Evolutionary conservation across 1,140 invertebrate genomes (phyloP), one percentile per base, ranked within the genome.

Genomic region (Pentalonia nigronervosa): DNA sequence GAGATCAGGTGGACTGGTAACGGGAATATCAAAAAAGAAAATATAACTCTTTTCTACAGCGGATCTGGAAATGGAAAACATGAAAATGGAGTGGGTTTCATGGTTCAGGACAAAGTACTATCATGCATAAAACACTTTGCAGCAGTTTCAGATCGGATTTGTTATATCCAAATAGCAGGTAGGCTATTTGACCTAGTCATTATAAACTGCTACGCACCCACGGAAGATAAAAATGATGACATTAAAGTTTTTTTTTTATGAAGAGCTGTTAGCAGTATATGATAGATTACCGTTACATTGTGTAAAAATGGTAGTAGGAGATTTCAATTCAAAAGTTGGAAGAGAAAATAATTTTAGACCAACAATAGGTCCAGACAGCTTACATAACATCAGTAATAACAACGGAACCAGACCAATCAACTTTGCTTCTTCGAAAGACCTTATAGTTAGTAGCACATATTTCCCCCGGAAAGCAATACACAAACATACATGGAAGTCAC

Each of bases 321-420:
- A 91, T 91, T 21, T 91, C 8, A 91, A 91, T 91, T 34, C 90
- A 8, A 91, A 91, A 67, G 90, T 67, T 67, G 90, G 25, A 76
- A 91, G 76, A 45, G 56, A 76, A 91, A 67, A 67, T 50, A 76
- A 47, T 7, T 94, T 47, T 83, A 93, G 48, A 91, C 20, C 41
- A 48, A 94, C 90, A 76, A 94, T 95, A 94, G 34, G 95, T 94
- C 92, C 95, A 90, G 86, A 95, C 91, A 90, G 95, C 94, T 89
- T 94, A 94, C 94, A 95, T 94, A 41, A 93, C 41, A 34, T 34
- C 25, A 93, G 86, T 34, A 94, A 94, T 93, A 91, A 94, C 23
- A 94, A 94, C 93, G 94, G 94, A 48, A 83, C 91, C n/a, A 90
- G 93, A 67, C 83, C 94, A 11, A 50, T 94, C 30, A 90, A 94